Percentiles rank a stretch among this genome's conserved stretches.
These are phyloP conservation scores for Scaptomyza flava DNA, from an alignment of 2,888 invertebrate species.

Conservation along the genomic window DNA sequence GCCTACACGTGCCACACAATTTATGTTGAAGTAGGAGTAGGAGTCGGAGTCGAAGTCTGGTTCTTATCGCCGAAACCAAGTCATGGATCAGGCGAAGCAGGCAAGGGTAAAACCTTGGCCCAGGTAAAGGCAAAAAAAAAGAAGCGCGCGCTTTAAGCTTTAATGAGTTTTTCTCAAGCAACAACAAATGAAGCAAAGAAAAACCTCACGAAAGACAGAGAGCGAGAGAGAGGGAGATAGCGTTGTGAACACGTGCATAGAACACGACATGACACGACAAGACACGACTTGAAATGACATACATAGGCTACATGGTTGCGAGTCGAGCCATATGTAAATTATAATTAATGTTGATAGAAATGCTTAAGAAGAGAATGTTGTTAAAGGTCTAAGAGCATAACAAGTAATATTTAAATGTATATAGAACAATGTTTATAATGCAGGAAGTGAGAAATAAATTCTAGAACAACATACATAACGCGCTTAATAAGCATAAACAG, in stretches of 20 bases:
- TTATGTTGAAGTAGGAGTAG: background rate
- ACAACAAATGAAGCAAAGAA: background rate
- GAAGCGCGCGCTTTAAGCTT: slow-evolving; percentile 32
- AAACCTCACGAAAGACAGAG: background rate
- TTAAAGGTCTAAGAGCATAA: too few relatives aligned
- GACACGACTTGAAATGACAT: slow-evolving; percentile 13
- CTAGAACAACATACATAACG: too few relatives aligned
- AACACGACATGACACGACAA: slow-evolving; percentile 8
- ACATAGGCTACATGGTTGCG: background rate
- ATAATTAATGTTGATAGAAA: slow-evolving; percentile 10
- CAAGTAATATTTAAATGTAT: too few relatives aligned
- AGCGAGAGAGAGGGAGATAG: background rate
- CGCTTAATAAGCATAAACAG: too few relatives aligned
- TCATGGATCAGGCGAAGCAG: slow-evolving; percentile 58
- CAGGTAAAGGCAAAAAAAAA: slow-evolving; percentile 45
- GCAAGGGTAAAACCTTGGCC: slow-evolving; percentile 70
- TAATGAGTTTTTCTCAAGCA: slow-evolving; percentile 65
- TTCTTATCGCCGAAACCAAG: slow-evolving; percentile 59
- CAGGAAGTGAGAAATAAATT: too few relatives aligned
- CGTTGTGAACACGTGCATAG: slow-evolving; percentile 40
- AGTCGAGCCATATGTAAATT: background rate
- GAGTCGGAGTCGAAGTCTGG: background rate
- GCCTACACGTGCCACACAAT: slow-evolving; percentile 65
- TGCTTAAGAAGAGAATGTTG: background rate
- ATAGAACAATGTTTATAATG: too few relatives aligned